phyloP scores from a whole-genome alignment of 1,140 invertebrate genomes.

The Dreissena polymorpha region DNA sequence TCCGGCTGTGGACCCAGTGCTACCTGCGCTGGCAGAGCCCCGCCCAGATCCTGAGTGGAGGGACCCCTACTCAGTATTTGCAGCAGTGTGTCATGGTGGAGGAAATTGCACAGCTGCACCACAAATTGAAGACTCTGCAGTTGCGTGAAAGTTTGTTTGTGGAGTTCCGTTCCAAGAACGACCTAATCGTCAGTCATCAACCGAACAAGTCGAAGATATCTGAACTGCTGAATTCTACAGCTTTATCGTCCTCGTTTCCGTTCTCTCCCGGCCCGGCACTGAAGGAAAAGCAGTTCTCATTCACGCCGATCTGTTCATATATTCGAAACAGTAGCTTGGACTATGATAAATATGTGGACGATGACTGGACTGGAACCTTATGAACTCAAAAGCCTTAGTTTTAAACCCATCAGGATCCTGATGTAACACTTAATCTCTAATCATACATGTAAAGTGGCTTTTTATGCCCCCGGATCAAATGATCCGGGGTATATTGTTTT shows the following conservation, averaged over 20 bases:
- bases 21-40: constrained; percentile 93
- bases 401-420: too few relatives aligned
- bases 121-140: constrained; percentile 66
- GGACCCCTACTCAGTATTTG: constrained; percentile 85
- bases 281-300: constrained; percentile 64
- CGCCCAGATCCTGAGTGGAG: constrained; percentile 89
- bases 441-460: too few relatives aligned
- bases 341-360: constrained; percentile 60
- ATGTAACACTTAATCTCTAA: too few relatives aligned
- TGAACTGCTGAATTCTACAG: constrained; percentile 67
- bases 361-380: constrained; percentile 21
- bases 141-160: constrained; percentile 12
- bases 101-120: constrained; percentile 74
- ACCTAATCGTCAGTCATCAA: constrained; percentile 74
- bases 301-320: constrained; percentile 67
- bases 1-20: constrained; percentile 93
- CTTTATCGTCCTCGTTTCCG: constrained; percentile 78
- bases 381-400: too few relatives aligned
- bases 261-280: constrained; percentile 68
- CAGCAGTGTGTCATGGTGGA: constrained; percentile 78
- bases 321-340: constrained; percentile 68
- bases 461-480: too few relatives aligned
- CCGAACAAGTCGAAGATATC: constrained; percentile 61
- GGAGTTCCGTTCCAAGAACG: constrained; percentile 69
- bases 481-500: too few relatives aligned